Percentiles rank a stretch among this genome's conserved stretches.
Conservation (phyloP, 2,888 invertebrate genomes). For the Druceiella hillmani region DNA sequence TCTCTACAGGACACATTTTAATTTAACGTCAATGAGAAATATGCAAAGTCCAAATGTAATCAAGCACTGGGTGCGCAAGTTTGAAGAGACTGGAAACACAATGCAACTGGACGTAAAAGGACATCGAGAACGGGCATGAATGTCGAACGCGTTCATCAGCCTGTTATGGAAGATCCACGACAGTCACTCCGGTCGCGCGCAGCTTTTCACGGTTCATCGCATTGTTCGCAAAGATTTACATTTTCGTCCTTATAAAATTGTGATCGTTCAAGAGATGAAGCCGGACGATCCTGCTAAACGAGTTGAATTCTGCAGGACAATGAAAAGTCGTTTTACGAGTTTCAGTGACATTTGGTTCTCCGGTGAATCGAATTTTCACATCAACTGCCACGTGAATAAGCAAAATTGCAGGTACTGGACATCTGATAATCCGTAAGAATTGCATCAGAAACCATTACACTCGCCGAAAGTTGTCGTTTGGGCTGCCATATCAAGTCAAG, state of each 20-base stretch:
- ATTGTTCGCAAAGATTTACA: conserved; percentile 22
- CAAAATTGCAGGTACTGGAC: conserved; percentile 1
- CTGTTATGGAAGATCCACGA: conserved; percentile 21
- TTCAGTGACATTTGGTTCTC: conserved; percentile 23
- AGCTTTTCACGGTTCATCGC: conserved; percentile 23
- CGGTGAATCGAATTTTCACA: conserved; percentile 24
- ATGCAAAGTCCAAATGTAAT: conserved; percentile 22
- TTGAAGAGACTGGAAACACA: conserved; percentile 25
- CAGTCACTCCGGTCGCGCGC: conserved; percentile 19
- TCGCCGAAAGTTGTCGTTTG: conserved; percentile 1
- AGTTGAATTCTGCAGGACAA: conserved; percentile 25
- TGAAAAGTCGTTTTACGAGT: conserved; percentile 21
- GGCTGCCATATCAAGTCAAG: conserved; percentile 9
- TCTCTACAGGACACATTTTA: conserved; percentile 1
- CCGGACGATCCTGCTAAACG: conserved; percentile 22
- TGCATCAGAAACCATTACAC: no score
- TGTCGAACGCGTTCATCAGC: conserved; percentile 24
- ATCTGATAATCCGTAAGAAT: no score
- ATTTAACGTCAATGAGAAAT: conserved; percentile 10
- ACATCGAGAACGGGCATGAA: conserved; percentile 23
- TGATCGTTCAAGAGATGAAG: conserved; percentile 25
- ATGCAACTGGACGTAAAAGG: conserved; percentile 23
- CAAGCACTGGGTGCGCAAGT: conserved; percentile 24
- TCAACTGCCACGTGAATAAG: conserved; percentile 7
- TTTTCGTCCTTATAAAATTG: conserved; percentile 21